These are phyloP conservation scores for Ondatra zibethicus DNA, from an alignment of 2,113 vertebrate species.

Conservation along the genomic window DNA sequence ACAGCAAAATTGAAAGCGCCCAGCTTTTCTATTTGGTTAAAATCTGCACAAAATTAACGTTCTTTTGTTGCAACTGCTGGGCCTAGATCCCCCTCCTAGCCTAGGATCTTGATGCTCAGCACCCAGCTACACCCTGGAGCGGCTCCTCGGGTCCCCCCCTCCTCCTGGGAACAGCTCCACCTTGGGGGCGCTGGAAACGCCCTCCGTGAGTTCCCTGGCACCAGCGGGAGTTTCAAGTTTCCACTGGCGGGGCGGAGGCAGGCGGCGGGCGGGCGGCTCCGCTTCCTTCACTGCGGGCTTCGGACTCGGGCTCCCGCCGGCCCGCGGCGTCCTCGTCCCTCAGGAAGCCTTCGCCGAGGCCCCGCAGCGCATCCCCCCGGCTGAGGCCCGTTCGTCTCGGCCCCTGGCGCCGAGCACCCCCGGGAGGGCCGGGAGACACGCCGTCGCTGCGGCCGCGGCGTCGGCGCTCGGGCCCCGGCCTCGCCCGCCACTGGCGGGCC, in stretches of 20 bases:
- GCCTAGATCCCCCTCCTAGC: background rate
- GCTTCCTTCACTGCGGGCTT: background rate
- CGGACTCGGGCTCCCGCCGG: background rate
- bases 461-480: slow-evolving; percentile 46
- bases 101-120: background rate
- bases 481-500: slow-evolving; percentile 61
- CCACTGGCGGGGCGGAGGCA: background rate
- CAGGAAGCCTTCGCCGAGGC: background rate
- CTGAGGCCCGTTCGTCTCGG: background rate
- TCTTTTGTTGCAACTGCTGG: background rate
- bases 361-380: background rate
- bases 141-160: background rate
- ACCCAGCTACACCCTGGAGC: background rate
- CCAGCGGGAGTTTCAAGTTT: slow-evolving; percentile 77
- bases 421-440: background rate
- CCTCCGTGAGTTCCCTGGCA: slow-evolving; percentile 32
- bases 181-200: slow-evolving; percentile 16
- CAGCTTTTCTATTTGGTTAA: background rate
- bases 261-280: slow-evolving; percentile 15
- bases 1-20: background rate
- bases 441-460: background rate
- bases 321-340: background rate
- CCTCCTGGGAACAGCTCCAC: background rate
- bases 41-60: background rate
- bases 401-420: background rate